Evolutionary conservation across 2,113 vertebrate genomes (phyloP).

Genomic region (Hucho hucho): DNA sequence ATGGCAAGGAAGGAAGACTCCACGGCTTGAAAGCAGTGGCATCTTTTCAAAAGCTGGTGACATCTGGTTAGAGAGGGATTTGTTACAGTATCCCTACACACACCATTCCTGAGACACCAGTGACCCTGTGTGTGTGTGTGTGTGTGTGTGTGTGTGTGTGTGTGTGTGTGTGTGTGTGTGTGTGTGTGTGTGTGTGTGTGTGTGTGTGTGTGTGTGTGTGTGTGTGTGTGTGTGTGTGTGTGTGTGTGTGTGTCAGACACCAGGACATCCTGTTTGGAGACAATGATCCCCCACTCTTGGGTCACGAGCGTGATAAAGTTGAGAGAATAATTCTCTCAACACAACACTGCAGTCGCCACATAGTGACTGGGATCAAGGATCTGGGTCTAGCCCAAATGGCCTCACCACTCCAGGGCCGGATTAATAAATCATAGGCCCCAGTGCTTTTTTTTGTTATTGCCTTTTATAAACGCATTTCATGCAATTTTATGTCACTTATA

Average conservation of each 20-base stretch:
- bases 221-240: not conserved
- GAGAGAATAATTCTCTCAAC: constrained; percentile 1
- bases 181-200: constrained; percentile 1
- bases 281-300: constrained; percentile 39
- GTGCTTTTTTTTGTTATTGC: too few relatives aligned
- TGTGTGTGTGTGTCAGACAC: constrained; percentile 47
- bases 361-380: not conserved
- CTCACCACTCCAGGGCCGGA: too few relatives aligned
- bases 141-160: constrained; percentile 17
- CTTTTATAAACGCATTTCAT: too few relatives aligned
- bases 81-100: constrained; percentile 40
- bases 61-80: constrained; percentile 68
- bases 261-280: constrained; percentile 77
- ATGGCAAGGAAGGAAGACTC: constrained; percentile 47
- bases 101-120: constrained; percentile 4
- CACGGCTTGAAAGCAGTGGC: constrained; percentile 46
- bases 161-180: constrained; percentile 14
- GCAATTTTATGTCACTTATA: too few relatives aligned
- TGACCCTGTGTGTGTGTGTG: constrained; percentile 22
- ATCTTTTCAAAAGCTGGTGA: constrained; percentile 59
- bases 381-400: too few relatives aligned
- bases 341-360: constrained; percentile 59
- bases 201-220: not conserved
- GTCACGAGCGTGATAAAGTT: constrained; percentile 34
- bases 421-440: too few relatives aligned